Evolutionary conservation across 2,888 invertebrate species (phyloP).

Genomic region (Kryphioiulus occultus): DNA sequence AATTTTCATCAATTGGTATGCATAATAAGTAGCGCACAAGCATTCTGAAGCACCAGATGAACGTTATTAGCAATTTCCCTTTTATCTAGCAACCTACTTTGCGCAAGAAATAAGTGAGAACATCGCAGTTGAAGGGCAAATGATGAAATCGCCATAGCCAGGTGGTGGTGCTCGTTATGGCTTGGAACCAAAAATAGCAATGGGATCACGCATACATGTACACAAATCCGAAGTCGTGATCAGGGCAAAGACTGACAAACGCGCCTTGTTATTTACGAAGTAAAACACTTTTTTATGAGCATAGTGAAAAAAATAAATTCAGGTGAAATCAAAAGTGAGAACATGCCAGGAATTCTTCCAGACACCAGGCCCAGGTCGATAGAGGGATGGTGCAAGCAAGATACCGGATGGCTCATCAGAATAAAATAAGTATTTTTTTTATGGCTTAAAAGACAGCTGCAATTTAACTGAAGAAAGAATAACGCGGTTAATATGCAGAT

Average conservation of each 20-base stretch:
- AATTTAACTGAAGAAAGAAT: background rate
- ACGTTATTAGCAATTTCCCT: conserved; percentile 9
- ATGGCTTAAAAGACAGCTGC: background rate
- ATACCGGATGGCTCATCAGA: background rate
- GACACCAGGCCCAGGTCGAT: background rate
- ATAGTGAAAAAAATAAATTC: background rate
- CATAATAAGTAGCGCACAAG: too few relatives aligned
- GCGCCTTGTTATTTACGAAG: conserved; percentile 16
- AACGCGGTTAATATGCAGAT: too few relatives aligned
- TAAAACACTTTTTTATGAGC: background rate
- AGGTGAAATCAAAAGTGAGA: conserved; percentile 18
- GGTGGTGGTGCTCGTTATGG: background rate
- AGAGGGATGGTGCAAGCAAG: background rate
- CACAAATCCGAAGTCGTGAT: conserved; percentile 1
- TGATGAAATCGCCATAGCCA: background rate
- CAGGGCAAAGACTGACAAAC: conserved; percentile 4
- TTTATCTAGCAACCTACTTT: background rate
- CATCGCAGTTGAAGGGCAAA: conserved; percentile 7
- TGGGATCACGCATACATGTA: conserved; percentile 1
- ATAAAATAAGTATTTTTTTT: too few relatives aligned
- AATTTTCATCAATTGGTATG: too few relatives aligned
- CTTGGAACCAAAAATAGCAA: background rate
- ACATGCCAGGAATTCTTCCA: background rate
- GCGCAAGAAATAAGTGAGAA: background rate
- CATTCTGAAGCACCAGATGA: background rate